A percentile compares a stretch with the other conserved stretches of the same genome.
phyloP scores from a whole-genome alignment of 2,888 invertebrate genomes.

The Alloscopus bannaensis region DNA sequence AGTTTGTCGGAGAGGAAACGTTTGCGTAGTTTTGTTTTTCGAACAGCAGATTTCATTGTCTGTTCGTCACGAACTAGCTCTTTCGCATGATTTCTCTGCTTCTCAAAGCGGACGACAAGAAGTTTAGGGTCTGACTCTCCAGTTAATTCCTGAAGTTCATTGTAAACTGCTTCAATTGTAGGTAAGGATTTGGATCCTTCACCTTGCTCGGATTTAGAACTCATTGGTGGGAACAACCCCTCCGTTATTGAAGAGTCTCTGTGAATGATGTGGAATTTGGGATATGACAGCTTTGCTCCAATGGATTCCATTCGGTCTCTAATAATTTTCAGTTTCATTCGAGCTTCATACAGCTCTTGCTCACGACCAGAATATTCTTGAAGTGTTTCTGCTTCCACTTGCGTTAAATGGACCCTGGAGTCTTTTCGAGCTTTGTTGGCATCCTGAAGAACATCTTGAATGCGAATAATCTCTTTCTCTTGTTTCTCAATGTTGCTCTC shows the following conservation, averaged over 20 bases:
- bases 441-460: slow-evolving; percentile 58
- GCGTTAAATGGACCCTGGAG: slow-evolving; percentile 56
- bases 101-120: slow-evolving; percentile 67
- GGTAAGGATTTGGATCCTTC: slow-evolving; percentile 63
- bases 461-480: slow-evolving; percentile 62
- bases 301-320: slow-evolving; percentile 72
- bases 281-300: slow-evolving; percentile 70
- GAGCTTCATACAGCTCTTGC: slow-evolving; percentile 68
- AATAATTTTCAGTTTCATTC: slow-evolving; percentile 69
- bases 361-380: slow-evolving; percentile 68
- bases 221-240: slow-evolving; percentile 60
- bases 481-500: slow-evolving; percentile 62
- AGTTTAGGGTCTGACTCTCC: slow-evolving; percentile 70
- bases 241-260: slow-evolving; percentile 71
- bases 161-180: slow-evolving; percentile 68
- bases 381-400: slow-evolving; percentile 70
- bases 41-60: slow-evolving; percentile 66
- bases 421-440: slow-evolving; percentile 68
- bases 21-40: slow-evolving; percentile 70
- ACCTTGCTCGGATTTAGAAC: slow-evolving; percentile 24
- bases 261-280: slow-evolving; percentile 72
- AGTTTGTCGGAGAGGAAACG: slow-evolving; percentile 70
- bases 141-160: slow-evolving; percentile 67
- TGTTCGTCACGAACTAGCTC: slow-evolving; percentile 65
- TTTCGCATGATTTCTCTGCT: slow-evolving; percentile 69